These are phyloP conservation scores for Acanthurus tractus DNA, from an alignment of 2,797 vertebrate genomes.

Conservation along the genomic window DNA sequence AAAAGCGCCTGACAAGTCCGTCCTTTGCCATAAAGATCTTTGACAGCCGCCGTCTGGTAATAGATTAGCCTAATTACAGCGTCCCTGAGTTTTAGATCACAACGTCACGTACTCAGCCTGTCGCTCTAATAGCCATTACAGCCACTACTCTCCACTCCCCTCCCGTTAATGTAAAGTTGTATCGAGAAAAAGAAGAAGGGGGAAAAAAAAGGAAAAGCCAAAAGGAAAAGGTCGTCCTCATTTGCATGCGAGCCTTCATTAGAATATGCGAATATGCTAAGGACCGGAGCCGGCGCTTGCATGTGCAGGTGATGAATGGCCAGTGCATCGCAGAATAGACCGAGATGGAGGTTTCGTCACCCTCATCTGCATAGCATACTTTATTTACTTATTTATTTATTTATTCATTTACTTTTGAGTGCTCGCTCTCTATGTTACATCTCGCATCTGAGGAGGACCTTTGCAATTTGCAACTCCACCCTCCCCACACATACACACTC, in stretches of 20 bases:
- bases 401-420: slow-evolving; percentile 76
- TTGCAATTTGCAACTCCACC: slow-evolving; percentile 73
- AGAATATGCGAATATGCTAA: slow-evolving; percentile 99
- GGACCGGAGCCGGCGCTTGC: slow-evolving; percentile 92
- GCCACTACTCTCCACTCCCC: slow-evolving; percentile 68
- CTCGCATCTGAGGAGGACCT: slow-evolving; percentile 78
- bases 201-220: slow-evolving; percentile 74
- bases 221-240: slow-evolving; percentile 94
- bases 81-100: slow-evolving; percentile 94
- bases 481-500: not conserved
- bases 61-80: slow-evolving; percentile 97
- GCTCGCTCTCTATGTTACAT: slow-evolving; percentile 78
- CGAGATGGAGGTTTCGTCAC: slow-evolving; percentile 93
- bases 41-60: slow-evolving; percentile 93
- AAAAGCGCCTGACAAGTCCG: slow-evolving; percentile 88
- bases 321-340: slow-evolving; percentile 88
- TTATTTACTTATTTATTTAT: slow-evolving; percentile 86
- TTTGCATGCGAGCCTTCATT: slow-evolving; percentile 99
- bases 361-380: slow-evolving; percentile 94
- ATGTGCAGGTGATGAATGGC: slow-evolving; percentile 98
- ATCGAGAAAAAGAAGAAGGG: slow-evolving; percentile 83
- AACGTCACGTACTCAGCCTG: slow-evolving; percentile 88
- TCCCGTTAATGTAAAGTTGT: slow-evolving; percentile 95
- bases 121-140: slow-evolving; percentile 80
- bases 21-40: slow-evolving; percentile 93